Base-by-base conservation (phyloP, 2,113 vertebrate species). In the mouse (Mus musculus) region DNA sequence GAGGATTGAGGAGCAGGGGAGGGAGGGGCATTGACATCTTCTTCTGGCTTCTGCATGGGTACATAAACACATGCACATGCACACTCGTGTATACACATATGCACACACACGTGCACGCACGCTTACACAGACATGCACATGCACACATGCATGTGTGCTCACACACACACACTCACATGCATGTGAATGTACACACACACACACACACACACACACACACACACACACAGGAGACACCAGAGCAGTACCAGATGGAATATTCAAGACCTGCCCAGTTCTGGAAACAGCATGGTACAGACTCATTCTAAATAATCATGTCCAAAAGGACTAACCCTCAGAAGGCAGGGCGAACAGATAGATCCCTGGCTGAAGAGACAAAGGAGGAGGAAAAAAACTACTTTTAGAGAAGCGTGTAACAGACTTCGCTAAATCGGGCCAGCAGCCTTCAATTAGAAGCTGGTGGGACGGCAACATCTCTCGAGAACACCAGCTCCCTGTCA, bases 401-500 rank as follows among this genome's bases (percentile, higher is more conserved):
- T 61, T 7, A 63, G 91, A 39, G 42, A 56, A n/a, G 69, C 61
- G 75, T 76, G 49, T 22, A 36, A 5, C 3, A 39, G 46, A 19
- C 28, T 28, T 26, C 24, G 30, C 91, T 84, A 36, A 71, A 20
- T 36, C 1, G 0, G 42, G 86, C 19, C 2, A 28, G 84, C 63
- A 54, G 63, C 75, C 88, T 26, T 88, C 56, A 28, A 42, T 39
- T 10, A 77, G 88, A 61, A 36, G 59, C 59, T 4, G 67, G 87
- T 0, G 28, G 54, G 8, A 5, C 1, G 8, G 52, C 52, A 0
- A 1, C 65, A 14, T 54, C 80, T 76, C 22, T 52, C 0, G 0
- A 26, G 52, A 39, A 59, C 28, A 0, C 33, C 3, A 39, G 11
- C 30, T 46, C 69, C 46, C 88, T 5, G 3, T 20, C 89, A 19